phyloP scores from a whole-genome alignment of 1,140 invertebrate genomes.

The Leptestheria dahalacensis region DNA sequence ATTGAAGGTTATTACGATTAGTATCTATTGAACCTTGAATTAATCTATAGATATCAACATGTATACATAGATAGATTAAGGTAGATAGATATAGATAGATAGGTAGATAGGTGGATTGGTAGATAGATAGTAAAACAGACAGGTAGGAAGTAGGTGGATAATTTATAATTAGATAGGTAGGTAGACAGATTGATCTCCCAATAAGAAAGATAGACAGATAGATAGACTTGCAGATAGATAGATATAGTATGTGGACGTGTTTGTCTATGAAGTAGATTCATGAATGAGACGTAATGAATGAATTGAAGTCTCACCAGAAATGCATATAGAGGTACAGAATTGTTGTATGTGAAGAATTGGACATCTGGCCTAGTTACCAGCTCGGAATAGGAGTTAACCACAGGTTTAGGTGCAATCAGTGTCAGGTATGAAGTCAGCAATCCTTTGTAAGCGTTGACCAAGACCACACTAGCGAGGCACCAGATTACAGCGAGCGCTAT shows the following conservation, averaged over 20 bases:
- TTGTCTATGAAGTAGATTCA: too few species aligned
- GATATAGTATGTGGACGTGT: too few species aligned
- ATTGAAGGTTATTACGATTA: background rate
- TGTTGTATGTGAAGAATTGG: background rate
- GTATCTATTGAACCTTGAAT: background rate
- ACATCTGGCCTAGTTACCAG: background rate
- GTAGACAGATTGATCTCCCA: too few species aligned
- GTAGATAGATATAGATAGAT: too few species aligned
- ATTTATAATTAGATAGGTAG: too few species aligned
- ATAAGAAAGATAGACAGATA: too few species aligned
- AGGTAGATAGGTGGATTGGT: too few species aligned
- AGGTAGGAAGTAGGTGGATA: too few species aligned
- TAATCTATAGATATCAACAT: background rate
- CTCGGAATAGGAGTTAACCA: background rate
- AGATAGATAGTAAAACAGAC: too few species aligned
- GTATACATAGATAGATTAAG: too few species aligned
- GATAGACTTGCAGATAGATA: too few species aligned
- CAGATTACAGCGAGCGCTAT: background rate
- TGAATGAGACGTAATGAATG: too few species aligned
- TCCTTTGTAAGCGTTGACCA: background rate
- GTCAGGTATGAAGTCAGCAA: background rate
- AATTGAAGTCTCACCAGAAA: background rate
- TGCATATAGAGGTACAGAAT: background rate
- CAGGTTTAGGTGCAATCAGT: background rate
- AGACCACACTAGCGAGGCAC: background rate